Base-by-base conservation (phyloP, 1,140 invertebrate species). In the Drosophila pallidifrons region DNA sequence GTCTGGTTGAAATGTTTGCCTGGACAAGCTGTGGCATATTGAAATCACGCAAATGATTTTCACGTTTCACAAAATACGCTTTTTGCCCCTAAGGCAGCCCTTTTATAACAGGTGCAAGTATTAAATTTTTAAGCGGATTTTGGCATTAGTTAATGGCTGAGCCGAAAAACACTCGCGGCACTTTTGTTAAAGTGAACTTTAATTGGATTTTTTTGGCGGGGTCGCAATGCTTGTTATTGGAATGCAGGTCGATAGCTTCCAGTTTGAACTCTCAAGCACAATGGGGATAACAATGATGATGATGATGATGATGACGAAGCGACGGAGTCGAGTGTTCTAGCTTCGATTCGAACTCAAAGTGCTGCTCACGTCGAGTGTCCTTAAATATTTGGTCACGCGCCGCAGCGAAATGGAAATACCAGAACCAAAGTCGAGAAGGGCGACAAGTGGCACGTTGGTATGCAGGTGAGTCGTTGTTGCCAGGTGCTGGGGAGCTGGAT, bases 381-480 rank as follows among this genome's bases (percentile, higher is more conserved):
- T 83, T 81, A 83, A 89, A 88, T 88, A 89, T 89, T 88, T 88
- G 83, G 83, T 88, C 83, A 88, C 81, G 83, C 85, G 77, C 74
- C 63, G 72, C 68, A 81, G 35, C 61, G 68, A 79, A 79, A 79
- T 77, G 77, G 52, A 71, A 66, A 71, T 72, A 59, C 68, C 73
- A 46, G 38, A 35, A 54, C 32, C 38, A 8, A 30, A 35, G 59
- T 15, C 20, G 30, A 41, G 58, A 52, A 32, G 66, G 68, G 65
- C 67, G 75, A 82, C 70, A 69, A 57, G 74, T 73, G 74, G 82
- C 76, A 32, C 79, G 66, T 43, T 43, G 82, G 75, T 65, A 86
- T 82, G 67, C 79, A 70, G 68, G 79, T 71, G 45, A 57, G 30
- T 43, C 41, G 11, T 43, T 7, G 41, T 43, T 43, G 49, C 32